Evolutionary conservation across 2,888 invertebrate genomes (phyloP).

Genomic region (Drosophila phalerata): DNA sequence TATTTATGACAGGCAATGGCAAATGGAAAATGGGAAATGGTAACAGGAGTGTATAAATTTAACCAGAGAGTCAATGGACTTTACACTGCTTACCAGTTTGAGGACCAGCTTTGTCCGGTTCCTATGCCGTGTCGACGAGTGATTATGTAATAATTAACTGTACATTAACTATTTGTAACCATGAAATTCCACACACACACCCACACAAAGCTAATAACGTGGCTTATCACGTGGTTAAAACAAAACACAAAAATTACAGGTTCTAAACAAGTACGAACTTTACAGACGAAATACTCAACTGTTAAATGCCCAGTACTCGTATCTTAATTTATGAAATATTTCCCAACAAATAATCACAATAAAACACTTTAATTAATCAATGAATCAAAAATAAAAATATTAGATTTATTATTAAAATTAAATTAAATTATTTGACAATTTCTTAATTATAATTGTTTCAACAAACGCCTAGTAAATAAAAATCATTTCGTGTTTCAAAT

Average conservation of each 20-base stretch:
- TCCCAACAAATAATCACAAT: too few relatives aligned
- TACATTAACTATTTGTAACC: slow-evolving; percentile 81
- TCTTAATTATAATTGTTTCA: too few relatives aligned
- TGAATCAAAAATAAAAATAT: too few relatives aligned
- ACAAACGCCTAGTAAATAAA: too few relatives aligned
- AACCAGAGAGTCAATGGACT: slow-evolving; percentile 64
- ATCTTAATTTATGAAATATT: too few relatives aligned
- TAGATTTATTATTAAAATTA: too few relatives aligned
- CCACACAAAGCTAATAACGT: slow-evolving; percentile 17
- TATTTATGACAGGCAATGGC: slow-evolving; percentile 47
- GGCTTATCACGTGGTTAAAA: slow-evolving; percentile 23
- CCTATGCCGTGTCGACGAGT: slow-evolving; percentile 63
- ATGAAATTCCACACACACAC: slow-evolving; percentile 69
- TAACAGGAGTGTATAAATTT: slow-evolving; percentile 15
- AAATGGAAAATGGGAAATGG: slow-evolving; percentile 12
- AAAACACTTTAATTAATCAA: too few relatives aligned
- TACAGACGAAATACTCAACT: background rate
- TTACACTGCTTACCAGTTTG: slow-evolving; percentile 16
- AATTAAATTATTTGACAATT: too few relatives aligned
- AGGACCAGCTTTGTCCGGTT: slow-evolving; percentile 30
- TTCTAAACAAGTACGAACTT: background rate
- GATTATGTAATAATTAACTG: slow-evolving; percentile 81
- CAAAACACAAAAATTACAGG: slow-evolving; percentile 1
- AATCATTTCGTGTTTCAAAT: too few relatives aligned
- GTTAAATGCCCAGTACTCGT: background rate